These are phyloP conservation scores for Aptenodytes forsteri DNA, from an alignment of 2,113 vertebrate species.

Conservation along the genomic window DNA sequence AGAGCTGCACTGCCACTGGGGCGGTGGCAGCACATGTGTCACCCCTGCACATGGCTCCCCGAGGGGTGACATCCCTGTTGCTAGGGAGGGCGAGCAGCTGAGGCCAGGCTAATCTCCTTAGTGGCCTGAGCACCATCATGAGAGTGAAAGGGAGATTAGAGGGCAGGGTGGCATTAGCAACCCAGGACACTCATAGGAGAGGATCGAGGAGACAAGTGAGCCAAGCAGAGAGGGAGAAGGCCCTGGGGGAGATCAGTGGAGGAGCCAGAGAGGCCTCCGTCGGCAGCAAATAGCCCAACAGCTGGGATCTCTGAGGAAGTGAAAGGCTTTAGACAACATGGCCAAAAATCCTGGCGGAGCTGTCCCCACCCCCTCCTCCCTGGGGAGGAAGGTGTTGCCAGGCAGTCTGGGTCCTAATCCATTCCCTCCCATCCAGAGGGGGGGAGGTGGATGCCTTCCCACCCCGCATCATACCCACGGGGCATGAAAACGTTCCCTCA, in stretches of 20 bases:
- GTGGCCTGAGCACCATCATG: not conserved
- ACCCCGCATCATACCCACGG: fast-evolving
- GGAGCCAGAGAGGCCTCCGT: not conserved
- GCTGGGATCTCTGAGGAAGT: not conserved
- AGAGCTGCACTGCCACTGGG: not conserved
- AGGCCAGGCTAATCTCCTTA: constrained; percentile 27
- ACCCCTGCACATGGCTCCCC: not conserved
- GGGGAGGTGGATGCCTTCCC: not conserved
- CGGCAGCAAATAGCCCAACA: not conserved
- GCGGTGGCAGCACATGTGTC: not conserved
- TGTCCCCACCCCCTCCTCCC: fast-evolving
- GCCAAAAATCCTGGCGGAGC: not conserved
- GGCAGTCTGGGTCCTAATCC: not conserved
- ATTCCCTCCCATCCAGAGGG: fast-evolving
- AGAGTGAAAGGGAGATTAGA: constrained; percentile 44
- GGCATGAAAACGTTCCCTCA: not conserved
- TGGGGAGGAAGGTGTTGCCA: not conserved
- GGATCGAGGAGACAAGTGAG: not conserved
- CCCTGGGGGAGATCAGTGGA: not conserved
- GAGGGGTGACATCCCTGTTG: not conserved
- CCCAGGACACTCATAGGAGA: not conserved
- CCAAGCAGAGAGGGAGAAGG: not conserved
- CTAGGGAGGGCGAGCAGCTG: not conserved
- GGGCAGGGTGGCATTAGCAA: not conserved
- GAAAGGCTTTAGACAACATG: not conserved